A percentile compares a stretch with the other conserved stretches of the same genome.
Evolutionary conservation across 2,888 invertebrate species (phyloP).

Genomic region (Callyntrura guangdongensis): DNA sequence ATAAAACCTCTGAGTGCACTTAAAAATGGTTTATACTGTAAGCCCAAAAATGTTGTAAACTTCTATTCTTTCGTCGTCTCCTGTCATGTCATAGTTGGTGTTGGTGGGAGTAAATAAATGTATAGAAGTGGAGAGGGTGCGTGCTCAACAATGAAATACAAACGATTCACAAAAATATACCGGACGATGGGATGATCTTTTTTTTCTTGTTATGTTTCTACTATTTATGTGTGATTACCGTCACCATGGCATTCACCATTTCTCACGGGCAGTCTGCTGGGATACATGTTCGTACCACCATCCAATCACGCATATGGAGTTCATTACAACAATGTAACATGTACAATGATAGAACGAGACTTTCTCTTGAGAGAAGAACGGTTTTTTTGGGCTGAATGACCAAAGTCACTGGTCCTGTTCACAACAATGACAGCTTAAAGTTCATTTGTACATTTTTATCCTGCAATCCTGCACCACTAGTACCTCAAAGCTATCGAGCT

Average conservation of each 20-base stretch:
- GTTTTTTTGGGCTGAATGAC: slow-evolving; percentile 46
- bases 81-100: slow-evolving; percentile 4
- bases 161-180: slow-evolving; percentile 66
- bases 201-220: slow-evolving; percentile 23
- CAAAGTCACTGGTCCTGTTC: slow-evolving; percentile 71
- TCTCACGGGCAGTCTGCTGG: slow-evolving; percentile 64
- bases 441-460: slow-evolving; percentile 52
- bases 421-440: slow-evolving; percentile 36
- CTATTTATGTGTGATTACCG: slow-evolving; percentile 53
- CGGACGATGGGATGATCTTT: no score
- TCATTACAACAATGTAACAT: slow-evolving; percentile 12
- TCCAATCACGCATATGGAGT: slow-evolving; percentile 18
- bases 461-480: neutral
- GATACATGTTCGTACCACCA: neutral
- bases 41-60: slow-evolving; percentile 28
- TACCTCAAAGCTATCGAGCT: neutral
- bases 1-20: slow-evolving; percentile 9
- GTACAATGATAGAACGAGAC: slow-evolving; percentile 43
- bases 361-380: slow-evolving; percentile 54
- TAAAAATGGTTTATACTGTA: neutral
- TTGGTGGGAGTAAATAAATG: slow-evolving; percentile 42
- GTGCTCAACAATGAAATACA: slow-evolving; percentile 75
- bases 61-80: slow-evolving; percentile 24
- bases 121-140: slow-evolving; percentile 51
- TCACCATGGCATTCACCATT: slow-evolving; percentile 73